Conservation (phyloP, 2,888 invertebrate genomes). For the Thelaira solivaga region DNA sequence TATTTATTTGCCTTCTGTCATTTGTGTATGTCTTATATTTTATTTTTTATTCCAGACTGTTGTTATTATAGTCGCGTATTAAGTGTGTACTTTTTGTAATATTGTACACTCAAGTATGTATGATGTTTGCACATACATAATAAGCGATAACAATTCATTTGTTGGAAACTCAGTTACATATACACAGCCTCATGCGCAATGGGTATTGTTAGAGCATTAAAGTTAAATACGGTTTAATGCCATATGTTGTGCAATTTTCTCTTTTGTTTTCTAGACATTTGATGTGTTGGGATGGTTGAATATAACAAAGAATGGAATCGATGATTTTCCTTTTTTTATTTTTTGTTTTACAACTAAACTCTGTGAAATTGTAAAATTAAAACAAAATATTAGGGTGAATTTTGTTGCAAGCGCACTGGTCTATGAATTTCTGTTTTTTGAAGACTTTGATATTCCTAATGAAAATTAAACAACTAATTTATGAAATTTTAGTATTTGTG, state of each 20-base stretch:
- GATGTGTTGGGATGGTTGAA: conserved; percentile 22
- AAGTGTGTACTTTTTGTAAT: background rate
- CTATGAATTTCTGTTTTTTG: conserved; percentile 40
- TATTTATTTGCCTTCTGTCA: conserved; percentile 21
- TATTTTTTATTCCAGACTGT: background rate
- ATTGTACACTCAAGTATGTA: conserved; percentile 17
- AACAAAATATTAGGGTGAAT: conserved; percentile 36
- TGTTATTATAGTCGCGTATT: background rate
- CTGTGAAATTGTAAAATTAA: background rate
- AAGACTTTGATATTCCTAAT: conserved; percentile 50
- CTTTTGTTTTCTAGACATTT: conserved; percentile 44
- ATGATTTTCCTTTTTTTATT: conserved; percentile 1
- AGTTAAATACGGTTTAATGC: conserved; percentile 61
- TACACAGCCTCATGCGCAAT: conserved; percentile 23
- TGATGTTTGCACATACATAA: conserved; percentile 10
- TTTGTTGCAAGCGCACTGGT: conserved; percentile 31
- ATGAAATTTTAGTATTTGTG: conserved; percentile 49
- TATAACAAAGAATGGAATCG: conserved; percentile 15
- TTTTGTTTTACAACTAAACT: background rate
- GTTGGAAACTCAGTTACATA: conserved; percentile 15
- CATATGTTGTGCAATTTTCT: conserved; percentile 63
- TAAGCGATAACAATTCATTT: background rate
- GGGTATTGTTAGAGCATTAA: conserved; percentile 55
- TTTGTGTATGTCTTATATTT: background rate
- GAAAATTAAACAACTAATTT: conserved; percentile 57